Percentiles rank a stretch among this genome's conserved stretches.
Evolutionary conservation across 2,888 invertebrate genomes (phyloP).

Genomic region (Meta bourneti): DNA sequence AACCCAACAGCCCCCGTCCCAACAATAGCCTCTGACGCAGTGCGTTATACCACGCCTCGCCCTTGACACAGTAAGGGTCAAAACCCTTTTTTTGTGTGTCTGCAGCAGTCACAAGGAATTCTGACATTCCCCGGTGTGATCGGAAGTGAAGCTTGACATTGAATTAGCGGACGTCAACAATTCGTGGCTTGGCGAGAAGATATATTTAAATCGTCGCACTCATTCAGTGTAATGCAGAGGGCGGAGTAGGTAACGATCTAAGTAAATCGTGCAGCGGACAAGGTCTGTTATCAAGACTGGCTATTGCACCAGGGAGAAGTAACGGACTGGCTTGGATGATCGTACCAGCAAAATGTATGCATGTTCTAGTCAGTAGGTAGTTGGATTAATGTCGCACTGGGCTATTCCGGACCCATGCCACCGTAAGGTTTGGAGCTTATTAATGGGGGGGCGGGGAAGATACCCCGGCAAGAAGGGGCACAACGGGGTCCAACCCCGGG

Average conservation of each 20-base stretch:
- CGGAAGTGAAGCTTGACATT: neutral
- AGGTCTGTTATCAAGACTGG: neutral
- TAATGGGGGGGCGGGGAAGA: no score
- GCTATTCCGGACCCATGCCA: no score
- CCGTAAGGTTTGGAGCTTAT: no score
- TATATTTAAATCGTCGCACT: neutral
- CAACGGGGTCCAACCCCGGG: no score
- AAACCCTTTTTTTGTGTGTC: constrained; percentile 28
- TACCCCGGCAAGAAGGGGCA: no score
- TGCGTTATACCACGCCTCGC: constrained; percentile 58
- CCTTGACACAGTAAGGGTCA: constrained; percentile 59
- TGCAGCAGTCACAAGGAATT: neutral
- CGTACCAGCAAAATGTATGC: no score
- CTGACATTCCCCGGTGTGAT: neutral
- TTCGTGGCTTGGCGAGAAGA: neutral
- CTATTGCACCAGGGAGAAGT: no score
- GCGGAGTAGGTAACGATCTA: neutral
- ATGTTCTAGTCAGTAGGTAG: no score
- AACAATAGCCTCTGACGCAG: neutral
- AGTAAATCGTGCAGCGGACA: neutral
- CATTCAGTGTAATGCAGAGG: neutral
- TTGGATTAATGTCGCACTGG: no score
- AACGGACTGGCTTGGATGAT: no score
- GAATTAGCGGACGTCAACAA: neutral
- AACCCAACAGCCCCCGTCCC: constrained; percentile 6